A percentile compares a stretch with the other conserved stretches of the same genome.
Conservation (phyloP, 35 echinoderm and acorn worm species). For the Ophiothrix spiculata region DNA sequence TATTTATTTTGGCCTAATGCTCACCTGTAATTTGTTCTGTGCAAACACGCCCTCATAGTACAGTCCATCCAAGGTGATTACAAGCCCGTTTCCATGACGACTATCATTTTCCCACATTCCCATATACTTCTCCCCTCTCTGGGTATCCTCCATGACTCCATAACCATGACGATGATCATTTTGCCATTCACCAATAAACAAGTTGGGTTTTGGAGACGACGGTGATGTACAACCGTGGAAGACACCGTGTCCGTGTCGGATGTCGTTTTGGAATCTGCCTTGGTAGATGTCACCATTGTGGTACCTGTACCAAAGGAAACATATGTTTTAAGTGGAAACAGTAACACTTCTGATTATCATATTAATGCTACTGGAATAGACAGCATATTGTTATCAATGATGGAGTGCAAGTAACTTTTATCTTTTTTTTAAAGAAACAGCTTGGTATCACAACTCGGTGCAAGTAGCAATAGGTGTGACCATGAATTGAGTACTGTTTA, state of each 20-base stretch:
- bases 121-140: constrained; percentile 97
- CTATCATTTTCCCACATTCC: constrained; percentile 79
- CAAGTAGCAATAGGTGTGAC: too few relatives aligned
- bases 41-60: constrained; percentile 86
- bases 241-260: constrained; percentile 75
- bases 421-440: too few relatives aligned
- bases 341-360: too few relatives aligned
- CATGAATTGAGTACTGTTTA: too few relatives aligned
- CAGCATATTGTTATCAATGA: too few relatives aligned
- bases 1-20: neutral
- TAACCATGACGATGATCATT: constrained; percentile 80
- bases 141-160: constrained; percentile 75
- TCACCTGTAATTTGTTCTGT: constrained; percentile 88
- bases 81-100: constrained; percentile 89
- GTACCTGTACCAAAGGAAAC: constrained; percentile 53
- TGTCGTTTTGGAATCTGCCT: constrained; percentile 71
- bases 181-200: constrained; percentile 94
- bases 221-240: constrained; percentile 59
- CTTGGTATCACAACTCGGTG: too few relatives aligned
- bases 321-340: too few relatives aligned
- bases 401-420: too few relatives aligned
- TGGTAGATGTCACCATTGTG: constrained; percentile 88
- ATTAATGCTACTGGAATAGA: too few relatives aligned
- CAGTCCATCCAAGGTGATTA: constrained; percentile 84
- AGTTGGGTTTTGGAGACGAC: constrained; percentile 29